These are phyloP conservation scores for Leuciscus waleckii DNA, from an alignment of 2,797 vertebrate species.

Conservation along the genomic window DNA sequence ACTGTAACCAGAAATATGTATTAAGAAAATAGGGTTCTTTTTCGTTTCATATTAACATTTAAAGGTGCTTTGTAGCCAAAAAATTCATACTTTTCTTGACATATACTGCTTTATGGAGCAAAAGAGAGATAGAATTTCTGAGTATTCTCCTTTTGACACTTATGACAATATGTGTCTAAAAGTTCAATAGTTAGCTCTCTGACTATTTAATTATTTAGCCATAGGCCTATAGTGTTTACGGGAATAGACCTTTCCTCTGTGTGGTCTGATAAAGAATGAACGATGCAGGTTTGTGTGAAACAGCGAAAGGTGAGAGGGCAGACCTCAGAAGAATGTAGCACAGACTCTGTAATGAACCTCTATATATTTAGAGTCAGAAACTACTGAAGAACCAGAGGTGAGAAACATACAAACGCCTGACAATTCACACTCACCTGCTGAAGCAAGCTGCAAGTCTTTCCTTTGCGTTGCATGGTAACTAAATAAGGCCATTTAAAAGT, in stretches of 20 bases:
- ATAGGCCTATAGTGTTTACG: background rate
- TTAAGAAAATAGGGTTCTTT: no score
- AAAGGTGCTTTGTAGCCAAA: no score
- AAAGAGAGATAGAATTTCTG: background rate
- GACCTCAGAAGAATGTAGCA: conserved; percentile 61
- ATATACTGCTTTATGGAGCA: no score
- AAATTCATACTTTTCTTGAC: no score
- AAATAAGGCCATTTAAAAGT: background rate
- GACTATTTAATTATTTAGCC: no score
- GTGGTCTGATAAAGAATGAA: background rate
- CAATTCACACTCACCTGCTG: conserved; percentile 1
- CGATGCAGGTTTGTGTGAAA: background rate
- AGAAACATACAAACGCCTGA: background rate
- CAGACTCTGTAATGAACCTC: conserved; percentile 63
- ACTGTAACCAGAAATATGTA: background rate
- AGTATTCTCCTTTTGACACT: background rate
- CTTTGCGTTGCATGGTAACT: background rate
- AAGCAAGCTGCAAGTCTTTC: background rate
- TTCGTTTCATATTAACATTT: no score
- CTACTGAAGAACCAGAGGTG: conserved; percentile 40
- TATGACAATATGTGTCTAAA: background rate
- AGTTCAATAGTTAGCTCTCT: background rate
- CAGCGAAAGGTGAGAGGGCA: conserved; percentile 20
- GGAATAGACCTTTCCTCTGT: background rate
- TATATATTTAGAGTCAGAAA: conserved; percentile 54